Percentiles rank a stretch among this genome's conserved stretches.
Evolutionary conservation across 2,113 vertebrate species (phyloP).

Genomic region (Pantherophis guttatus): DNA sequence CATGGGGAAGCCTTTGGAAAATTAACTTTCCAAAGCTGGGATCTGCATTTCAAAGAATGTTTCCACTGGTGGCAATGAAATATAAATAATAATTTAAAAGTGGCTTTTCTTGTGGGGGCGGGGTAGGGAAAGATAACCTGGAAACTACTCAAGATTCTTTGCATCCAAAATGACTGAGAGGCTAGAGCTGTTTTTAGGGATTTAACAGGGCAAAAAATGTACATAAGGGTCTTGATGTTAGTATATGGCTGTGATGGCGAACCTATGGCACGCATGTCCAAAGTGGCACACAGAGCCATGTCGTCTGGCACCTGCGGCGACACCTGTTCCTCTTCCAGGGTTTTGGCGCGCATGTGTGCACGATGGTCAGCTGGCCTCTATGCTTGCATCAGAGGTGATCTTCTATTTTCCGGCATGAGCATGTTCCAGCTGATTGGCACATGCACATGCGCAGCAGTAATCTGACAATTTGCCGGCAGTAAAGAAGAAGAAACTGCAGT

Average conservation of each 20-base stretch:
- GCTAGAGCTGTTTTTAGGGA: not conserved
- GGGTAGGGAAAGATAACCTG: not conserved
- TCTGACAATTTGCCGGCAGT: too few relatives aligned
- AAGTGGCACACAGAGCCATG: too few relatives aligned
- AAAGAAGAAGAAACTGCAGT: too few relatives aligned
- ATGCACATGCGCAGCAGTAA: too few relatives aligned
- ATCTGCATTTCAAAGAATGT: not conserved
- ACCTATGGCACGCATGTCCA: too few relatives aligned
- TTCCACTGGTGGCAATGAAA: not conserved
- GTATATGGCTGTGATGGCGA: not conserved
- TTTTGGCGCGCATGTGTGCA: too few relatives aligned
- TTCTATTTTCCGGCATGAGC: too few relatives aligned
- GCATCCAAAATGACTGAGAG: not conserved
- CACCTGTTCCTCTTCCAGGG: too few relatives aligned
- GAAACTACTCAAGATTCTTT: not conserved
- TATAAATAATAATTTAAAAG: not conserved
- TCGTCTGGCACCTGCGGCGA: too few relatives aligned
- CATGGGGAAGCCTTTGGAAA: not conserved
- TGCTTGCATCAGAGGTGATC: too few relatives aligned
- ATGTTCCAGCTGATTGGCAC: too few relatives aligned
- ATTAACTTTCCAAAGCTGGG: not conserved
- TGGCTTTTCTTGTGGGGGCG: not conserved
- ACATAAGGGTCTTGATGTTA: not conserved
- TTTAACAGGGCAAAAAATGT: not conserved
- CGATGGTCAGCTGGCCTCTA: too few relatives aligned